Percentiles rank a stretch among this genome's conserved stretches.
Conservation (phyloP, 2,888 invertebrate species). For the Himalopsyche japonica region DNA sequence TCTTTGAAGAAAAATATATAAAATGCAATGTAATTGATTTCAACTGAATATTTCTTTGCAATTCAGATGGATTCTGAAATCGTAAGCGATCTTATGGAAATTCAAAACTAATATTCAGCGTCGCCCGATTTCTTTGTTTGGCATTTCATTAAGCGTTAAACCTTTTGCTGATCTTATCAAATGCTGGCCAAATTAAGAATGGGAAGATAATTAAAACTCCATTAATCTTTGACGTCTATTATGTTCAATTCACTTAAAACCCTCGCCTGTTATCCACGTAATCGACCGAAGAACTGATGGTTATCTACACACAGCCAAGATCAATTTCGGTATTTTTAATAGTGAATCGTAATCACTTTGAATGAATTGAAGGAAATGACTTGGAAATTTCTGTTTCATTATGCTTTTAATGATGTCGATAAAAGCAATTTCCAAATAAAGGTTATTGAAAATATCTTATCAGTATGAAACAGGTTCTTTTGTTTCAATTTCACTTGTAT, state of each 20-base stretch:
- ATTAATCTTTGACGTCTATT: conserved; percentile 40
- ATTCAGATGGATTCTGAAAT: not conserved
- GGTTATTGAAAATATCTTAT: not conserved
- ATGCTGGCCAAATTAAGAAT: conserved; percentile 9
- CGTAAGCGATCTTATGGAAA: not conserved
- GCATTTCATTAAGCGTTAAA: conserved; percentile 21
- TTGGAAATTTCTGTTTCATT: not conserved
- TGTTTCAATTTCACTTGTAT: not conserved
- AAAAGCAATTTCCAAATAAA: not conserved
- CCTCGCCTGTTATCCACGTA: conserved; percentile 39
- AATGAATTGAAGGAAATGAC: conserved; percentile 29
- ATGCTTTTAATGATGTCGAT: not conserved
- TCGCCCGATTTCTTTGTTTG: conserved; percentile 4
- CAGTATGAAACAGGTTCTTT: not conserved
- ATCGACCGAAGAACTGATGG: conserved; percentile 29
- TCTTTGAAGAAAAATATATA: too few species aligned
- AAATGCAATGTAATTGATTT: not conserved
- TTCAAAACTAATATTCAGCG: not conserved
- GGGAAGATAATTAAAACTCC: conserved; percentile 40
- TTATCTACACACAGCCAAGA: conserved; percentile 9
- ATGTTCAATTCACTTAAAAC: conserved; percentile 40
- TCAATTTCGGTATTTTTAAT: conserved; percentile 13
- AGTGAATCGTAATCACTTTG: conserved; percentile 18
- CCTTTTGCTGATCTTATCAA: conserved; percentile 33
- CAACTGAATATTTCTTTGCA: not conserved